Base-by-base conservation (phyloP, 2,888 invertebrate species). In the Drosophila mulleri region DNA sequence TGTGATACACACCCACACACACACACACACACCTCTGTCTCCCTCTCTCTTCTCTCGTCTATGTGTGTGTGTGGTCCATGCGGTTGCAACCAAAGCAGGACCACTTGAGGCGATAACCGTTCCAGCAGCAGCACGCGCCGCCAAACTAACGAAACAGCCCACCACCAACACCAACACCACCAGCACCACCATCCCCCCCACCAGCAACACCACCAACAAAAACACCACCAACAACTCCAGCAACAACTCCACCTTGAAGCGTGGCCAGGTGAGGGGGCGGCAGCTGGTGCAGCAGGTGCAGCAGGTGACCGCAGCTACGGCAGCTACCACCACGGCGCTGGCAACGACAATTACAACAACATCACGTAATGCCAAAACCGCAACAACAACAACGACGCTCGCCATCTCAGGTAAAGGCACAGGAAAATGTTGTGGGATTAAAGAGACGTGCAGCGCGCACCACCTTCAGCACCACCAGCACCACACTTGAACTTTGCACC, bases 21-120 rank as follows among this genome's bases (percentile, higher is more conserved):
- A 37, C 41, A n/a, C 29, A 37, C 35, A 20, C 26, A 37, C 41
- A n/a, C 29, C 23, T 14, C 20, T 12, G 20, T 20, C n/a, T 9
- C 20, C 12, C 12, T 16, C 32, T 26, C 39, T 23, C 3, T 14
- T n/a, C 39, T 23, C n/a, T 16, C 39, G 29, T 5, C 23, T 39
- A 4, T 14, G 14, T 52, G 69, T 65, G 67, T 67, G 78, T 64
- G 73, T 70, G 81, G 79, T 64, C 41, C 56, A 50, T 75, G 75
- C 48, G 81, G 85, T 80, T 75, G 80, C 77, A 88, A 79, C 82
- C 82, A 79, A 89, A 89, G 90, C 91, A 91, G 91, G 91, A 91
- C 91, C 88, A 89, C 91, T 91, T 85, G 91, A 91, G 83, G 88
- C 82, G 78, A 90, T 75, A 73, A 71, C 83, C 77, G 54, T 70